Percentiles rank a stretch among this genome's conserved stretches.
Conservation (phyloP, 2,113 vertebrate genomes). For the Myiozetetes cayanensis region DNA sequence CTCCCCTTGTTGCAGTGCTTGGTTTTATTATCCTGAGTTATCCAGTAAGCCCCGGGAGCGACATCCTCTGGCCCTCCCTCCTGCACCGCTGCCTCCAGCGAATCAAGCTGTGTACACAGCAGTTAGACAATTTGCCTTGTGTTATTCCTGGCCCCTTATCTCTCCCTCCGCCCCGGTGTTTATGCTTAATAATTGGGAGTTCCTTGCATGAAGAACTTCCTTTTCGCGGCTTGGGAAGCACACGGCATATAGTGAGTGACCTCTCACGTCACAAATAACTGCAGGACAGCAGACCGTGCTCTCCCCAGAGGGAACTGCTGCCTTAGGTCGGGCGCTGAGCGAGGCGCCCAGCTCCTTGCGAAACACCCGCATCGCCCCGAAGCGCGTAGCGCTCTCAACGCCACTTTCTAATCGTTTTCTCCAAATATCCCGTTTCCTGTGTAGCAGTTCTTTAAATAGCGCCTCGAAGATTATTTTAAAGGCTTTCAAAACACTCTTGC, state of each 20-base stretch:
- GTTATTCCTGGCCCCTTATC: background rate
- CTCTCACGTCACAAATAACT: background rate
- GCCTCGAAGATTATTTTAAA: background rate
- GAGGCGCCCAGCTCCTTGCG: background rate
- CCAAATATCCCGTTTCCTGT: background rate
- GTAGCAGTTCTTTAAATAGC: background rate
- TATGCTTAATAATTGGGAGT: background rate
- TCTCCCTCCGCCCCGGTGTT: background rate
- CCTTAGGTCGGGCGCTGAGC: rapidly evolving
- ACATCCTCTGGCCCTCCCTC: background rate
- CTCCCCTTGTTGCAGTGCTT: background rate
- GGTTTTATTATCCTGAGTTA: background rate
- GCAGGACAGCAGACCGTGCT: background rate
- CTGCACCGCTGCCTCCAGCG: background rate
- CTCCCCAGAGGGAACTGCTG: background rate
- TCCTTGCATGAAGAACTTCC: slow-evolving; percentile 2
- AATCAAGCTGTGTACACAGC: background rate
- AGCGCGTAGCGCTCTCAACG: rapidly evolving
- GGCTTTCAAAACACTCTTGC: background rate
- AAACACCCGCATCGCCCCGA: background rate
- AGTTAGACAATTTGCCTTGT: background rate
- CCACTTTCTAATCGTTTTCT: background rate
- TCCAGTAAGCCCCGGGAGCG: background rate
- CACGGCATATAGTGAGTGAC: background rate
- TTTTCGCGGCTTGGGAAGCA: background rate